A percentile compares a stretch with the other conserved stretches of the same genome.
These are phyloP conservation scores for Drosophila vallismaia DNA, from an alignment of 2,888 invertebrate genomes.

Conservation along the genomic window DNA sequence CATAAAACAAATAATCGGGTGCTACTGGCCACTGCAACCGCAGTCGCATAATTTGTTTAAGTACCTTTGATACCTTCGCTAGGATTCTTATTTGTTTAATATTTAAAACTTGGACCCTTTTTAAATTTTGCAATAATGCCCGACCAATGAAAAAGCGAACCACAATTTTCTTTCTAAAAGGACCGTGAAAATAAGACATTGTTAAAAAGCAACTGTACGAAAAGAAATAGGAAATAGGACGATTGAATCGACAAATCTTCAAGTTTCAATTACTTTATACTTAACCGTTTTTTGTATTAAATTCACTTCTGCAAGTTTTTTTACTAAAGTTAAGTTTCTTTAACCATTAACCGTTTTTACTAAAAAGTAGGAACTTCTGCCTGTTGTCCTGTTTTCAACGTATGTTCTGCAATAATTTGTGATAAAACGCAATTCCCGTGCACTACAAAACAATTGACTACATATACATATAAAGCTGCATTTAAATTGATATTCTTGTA, in stretches of 20 bases:
- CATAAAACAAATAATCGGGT: slow-evolving; percentile 40
- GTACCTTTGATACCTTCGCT: slow-evolving; percentile 36
- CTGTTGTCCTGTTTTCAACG: slow-evolving; percentile 54
- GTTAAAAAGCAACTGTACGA: slow-evolving; percentile 27
- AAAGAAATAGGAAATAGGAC: slow-evolving; percentile 15
- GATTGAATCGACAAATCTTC: slow-evolving; percentile 36
- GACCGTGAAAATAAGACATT: slow-evolving; percentile 62
- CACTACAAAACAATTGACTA: slow-evolving; percentile 43
- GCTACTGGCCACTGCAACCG: slow-evolving; percentile 34
- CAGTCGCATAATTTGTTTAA: slow-evolving; percentile 19
- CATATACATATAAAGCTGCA: slow-evolving; percentile 52
- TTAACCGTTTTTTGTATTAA: slow-evolving; percentile 46
- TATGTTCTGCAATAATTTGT: slow-evolving; percentile 28
- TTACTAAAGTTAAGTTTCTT: slow-evolving; percentile 50
- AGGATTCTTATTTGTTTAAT: slow-evolving; percentile 55
- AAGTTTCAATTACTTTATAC: slow-evolving; percentile 31
- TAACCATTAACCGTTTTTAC: slow-evolving; percentile 61
- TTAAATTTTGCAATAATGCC: slow-evolving; percentile 73
- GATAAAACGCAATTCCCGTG: slow-evolving; percentile 35
- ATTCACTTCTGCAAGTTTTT: slow-evolving; percentile 75
- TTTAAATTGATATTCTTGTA: slow-evolving; percentile 55
- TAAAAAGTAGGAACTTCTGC: slow-evolving; percentile 79
- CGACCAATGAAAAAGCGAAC: slow-evolving; percentile 55
- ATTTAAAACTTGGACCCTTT: slow-evolving; percentile 80
- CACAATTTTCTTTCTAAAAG: slow-evolving; percentile 41